A percentile compares a stretch with the other conserved stretches of the same genome.
Conservation (phyloP, 35 echinoderm and acorn worm species). For the Anneissia japonica region DNA sequence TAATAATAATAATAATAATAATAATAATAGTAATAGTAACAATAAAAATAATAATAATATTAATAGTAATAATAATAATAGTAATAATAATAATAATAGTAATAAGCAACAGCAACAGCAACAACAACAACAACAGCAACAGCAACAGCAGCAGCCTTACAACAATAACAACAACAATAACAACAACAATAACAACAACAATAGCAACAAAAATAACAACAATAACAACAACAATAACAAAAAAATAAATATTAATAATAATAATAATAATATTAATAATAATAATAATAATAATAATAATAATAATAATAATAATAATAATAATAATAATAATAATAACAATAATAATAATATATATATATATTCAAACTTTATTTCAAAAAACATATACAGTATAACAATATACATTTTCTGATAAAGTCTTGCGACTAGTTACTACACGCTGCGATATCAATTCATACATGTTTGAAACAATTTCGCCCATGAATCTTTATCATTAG, state of each 20-base stretch:
- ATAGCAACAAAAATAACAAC: background rate
- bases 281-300: background rate
- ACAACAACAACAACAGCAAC: no score
- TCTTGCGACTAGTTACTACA: no score
- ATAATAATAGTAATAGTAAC: background rate
- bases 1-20: slow-evolving; percentile 5
- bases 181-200: background rate
- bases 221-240: background rate
- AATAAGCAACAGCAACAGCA: background rate
- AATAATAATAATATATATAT: background rate
- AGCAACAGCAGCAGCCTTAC: background rate
- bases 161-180: background rate
- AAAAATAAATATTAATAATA: background rate
- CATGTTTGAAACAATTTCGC: no score
- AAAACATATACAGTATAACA: no score
- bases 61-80: slow-evolving; percentile 1
- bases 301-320: background rate
- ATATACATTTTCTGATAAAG: no score
- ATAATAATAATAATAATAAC: background rate
- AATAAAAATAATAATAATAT: background rate
- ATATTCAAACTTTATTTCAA: no score
- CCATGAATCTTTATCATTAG: no score
- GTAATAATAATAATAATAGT: background rate
- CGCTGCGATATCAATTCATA: no score
- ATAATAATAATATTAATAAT: background rate